Evolutionary conservation across 2,888 invertebrate species (phyloP), one percentile per base, ranked within the genome.

Genomic region (Oscheius sp.): DNA sequence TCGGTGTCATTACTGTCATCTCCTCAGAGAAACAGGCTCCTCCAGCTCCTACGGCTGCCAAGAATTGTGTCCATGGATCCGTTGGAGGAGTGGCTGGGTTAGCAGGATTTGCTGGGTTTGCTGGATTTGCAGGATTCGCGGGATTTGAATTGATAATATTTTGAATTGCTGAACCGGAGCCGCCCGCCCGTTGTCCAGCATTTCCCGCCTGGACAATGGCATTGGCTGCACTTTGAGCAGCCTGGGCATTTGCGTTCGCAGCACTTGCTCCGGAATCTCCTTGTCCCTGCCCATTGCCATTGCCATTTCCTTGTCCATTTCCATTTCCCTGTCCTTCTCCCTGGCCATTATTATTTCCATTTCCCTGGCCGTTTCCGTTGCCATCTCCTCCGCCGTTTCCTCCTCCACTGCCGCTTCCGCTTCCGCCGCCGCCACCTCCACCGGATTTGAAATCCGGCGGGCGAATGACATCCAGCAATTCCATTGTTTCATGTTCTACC

Each of bases 1-100:
- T 16, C 12, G 79, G 79, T 21, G 81, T 81, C 1, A 75, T 77
- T 1, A 81, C 75, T 76, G 73, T 76, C 18, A 77, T 79, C 46
- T 81, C 81, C 13, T 56, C 16, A 1, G 81, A 77, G 49, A 81
- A 81, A 46, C 81, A 81, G 0, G 74, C 77, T 27, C 78, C 76
- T 12, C 25, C 76, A 13, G 43, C 61, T 6, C 35, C n/a, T 2
- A 43, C 41, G n/a, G 61, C 41, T 16, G 61, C 41, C 12, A 53
- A 21, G 21, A 23, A 23, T 9, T 21, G 58, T 7, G 13, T 3
- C 29, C 6, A 27, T 16, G 58, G 58, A 49, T 16, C 49, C 49
- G 49, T 27, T 27, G 12, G 55, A n/a, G n/a, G 21, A 13, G 55
- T 3, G 55, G 21, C 23, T 13, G 7, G 23, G 6, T 6, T 27